Conservation (phyloP, 1,140 invertebrate genomes). For the Drosophila sturtevanti region DNA sequence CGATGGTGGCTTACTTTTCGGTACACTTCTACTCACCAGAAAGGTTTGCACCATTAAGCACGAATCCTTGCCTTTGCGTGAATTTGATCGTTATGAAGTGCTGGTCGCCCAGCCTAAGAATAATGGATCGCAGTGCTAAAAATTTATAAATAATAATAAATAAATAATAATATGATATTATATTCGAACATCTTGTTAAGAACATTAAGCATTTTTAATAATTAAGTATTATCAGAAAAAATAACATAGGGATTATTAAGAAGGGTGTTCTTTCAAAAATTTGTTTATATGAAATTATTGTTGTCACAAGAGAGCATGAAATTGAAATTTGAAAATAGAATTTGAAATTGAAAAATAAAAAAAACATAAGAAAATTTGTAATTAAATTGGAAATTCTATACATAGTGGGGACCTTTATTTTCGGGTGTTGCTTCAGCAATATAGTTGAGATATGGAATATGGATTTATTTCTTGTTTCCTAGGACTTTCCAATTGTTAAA, state of each 20-base stretch:
- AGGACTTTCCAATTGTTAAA: too few species aligned
- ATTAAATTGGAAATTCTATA: too few species aligned
- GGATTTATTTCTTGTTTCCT: too few species aligned
- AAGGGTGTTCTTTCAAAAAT: background rate
- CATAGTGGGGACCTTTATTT: too few species aligned
- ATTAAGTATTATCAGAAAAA: background rate
- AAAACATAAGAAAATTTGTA: background rate
- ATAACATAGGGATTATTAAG: too few species aligned
- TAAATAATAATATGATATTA: background rate
- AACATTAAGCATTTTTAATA: too few species aligned
- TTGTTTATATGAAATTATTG: background rate
- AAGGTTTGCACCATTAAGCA: constrained; percentile 37
- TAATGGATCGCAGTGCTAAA: constrained; percentile 30
- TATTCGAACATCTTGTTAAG: too few species aligned
- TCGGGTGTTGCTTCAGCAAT: too few species aligned
- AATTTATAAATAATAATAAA: background rate
- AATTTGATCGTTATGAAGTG: constrained; percentile 51
- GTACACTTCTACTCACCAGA: constrained; percentile 25
- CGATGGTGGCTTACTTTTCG: constrained; percentile 29
- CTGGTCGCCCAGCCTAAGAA: constrained; percentile 26
- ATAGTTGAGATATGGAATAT: too few species aligned
- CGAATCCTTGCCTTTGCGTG: constrained; percentile 21
- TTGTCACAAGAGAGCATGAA: too few species aligned
- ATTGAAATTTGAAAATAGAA: too few species aligned
- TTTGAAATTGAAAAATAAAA: too few species aligned